These are phyloP conservation scores for Staurois parvus DNA, from an alignment of 2,797 vertebrate genomes.

Conservation along the genomic window DNA sequence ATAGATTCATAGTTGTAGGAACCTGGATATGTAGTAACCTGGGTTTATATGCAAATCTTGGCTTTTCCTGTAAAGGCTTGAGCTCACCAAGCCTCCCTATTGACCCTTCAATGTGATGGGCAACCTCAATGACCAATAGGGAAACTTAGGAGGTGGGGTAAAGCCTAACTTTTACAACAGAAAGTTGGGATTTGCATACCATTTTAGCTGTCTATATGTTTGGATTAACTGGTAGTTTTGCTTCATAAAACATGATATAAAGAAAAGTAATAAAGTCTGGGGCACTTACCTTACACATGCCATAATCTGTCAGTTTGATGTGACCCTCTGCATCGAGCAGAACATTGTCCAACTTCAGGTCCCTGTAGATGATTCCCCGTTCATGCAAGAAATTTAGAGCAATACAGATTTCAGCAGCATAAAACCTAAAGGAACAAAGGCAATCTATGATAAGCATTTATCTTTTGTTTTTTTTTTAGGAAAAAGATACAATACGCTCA, in stretches of 20 bases:
- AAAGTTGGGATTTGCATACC: too few relatives aligned
- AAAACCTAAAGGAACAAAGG: constrained; percentile 84
- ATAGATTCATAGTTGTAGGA: too few relatives aligned
- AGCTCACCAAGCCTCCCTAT: not conserved
- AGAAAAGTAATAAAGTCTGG: not conserved
- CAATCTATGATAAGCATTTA: not conserved
- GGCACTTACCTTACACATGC: constrained; percentile 93
- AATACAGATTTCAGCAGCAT: constrained; percentile 97
- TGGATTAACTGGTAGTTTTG: too few relatives aligned
- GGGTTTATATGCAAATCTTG: too few relatives aligned
- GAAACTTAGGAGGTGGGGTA: too few relatives aligned
- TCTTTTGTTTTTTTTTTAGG: too few relatives aligned
- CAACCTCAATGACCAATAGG: not conserved
- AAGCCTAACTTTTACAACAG: too few relatives aligned
- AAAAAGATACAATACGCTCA: not conserved
- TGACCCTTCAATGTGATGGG: not conserved
- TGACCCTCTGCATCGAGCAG: constrained; percentile 95
- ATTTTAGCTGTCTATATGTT: not conserved
- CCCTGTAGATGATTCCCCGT: constrained; percentile 96
- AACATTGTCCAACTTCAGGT: constrained; percentile 97
- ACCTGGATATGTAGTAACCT: too few relatives aligned
- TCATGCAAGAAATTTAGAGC: constrained; percentile 98
- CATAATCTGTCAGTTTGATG: constrained; percentile 97
- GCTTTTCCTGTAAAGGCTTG: not conserved
- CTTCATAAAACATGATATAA: too few relatives aligned